Base-by-base conservation (phyloP, 2,888 invertebrate genomes). In the Apamea anceps region DNA sequence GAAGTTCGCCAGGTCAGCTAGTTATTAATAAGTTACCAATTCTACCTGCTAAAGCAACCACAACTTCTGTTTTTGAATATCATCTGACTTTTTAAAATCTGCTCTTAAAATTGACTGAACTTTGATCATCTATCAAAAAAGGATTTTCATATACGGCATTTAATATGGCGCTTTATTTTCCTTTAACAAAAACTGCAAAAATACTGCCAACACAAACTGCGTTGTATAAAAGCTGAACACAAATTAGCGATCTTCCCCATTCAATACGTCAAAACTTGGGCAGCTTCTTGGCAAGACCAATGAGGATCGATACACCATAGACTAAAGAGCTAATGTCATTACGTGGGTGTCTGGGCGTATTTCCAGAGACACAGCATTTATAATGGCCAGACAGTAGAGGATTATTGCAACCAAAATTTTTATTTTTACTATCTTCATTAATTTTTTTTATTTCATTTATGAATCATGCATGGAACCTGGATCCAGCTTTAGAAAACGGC, bases 201-300 rank as follows among this genome's bases (percentile, higher is more conserved):
- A 65, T 65, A 60, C 25, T 76, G 80, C 74, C 75, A 84, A 77
- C 45, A 21, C 6, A 60, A 83, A 72, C 42, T 67, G 45, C 73
- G 66, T 66, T 54, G 62, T 45, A 60, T 51, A 28, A 72, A 70
- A 79, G 21, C 32, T 76, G 51, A 75, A 60, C 67, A 68, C 65
- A 70, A 66, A 85, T 71, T 75, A 80, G 45, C 68, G 37, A 84
- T 60, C 54, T 54, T 45, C 68, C 32, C 71, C 71, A 73, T 88
- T 82, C 79, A 77, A 88, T 88, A 75, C 37, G 67, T 85, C 79
- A 72, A 71, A 86, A 62, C 12, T 63, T 73, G 60, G 77, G 73
- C 88, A 77, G 57, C 51, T 51, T 72, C 72, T 88, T 86, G 86
- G 86, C 86, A 88, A 75, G 66, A 78, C 62, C 74, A 65, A 76